Conservation (phyloP, 2,113 vertebrate species). For the Nipponia nippon region DNA sequence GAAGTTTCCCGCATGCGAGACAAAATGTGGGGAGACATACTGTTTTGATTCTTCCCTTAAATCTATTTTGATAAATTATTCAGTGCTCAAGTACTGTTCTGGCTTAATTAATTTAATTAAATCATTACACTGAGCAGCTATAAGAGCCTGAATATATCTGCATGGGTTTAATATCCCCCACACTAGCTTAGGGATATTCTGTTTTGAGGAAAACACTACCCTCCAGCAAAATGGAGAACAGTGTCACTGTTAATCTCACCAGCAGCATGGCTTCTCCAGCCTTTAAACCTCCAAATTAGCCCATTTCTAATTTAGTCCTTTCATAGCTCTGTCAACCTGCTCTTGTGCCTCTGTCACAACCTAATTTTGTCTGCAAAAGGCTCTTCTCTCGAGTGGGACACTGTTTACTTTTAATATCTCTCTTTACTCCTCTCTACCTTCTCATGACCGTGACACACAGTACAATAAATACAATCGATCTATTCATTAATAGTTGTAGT, state of each 20-base stretch:
- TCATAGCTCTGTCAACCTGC: not conserved
- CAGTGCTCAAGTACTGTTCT: slow-evolving; percentile 30
- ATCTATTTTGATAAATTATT: slow-evolving; percentile 54
- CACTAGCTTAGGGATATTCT: not conserved
- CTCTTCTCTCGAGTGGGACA: not conserved
- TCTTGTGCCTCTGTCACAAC: not conserved
- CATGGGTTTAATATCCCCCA: not conserved
- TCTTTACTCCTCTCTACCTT: not conserved
- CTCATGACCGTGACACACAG: not conserved
- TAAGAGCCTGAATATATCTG: slow-evolving; percentile 41
- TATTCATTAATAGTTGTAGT: not conserved
- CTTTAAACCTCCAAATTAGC: not conserved
- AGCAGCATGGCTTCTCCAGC: not conserved
- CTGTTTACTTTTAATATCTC: not conserved
- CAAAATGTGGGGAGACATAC: not conserved
- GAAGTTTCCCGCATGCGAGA: not conserved
- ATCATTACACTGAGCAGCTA: slow-evolving; percentile 31
- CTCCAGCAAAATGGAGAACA: not conserved
- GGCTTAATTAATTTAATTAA: slow-evolving; percentile 60
- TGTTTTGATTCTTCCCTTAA: slow-evolving; percentile 5
- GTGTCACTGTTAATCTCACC: not conserved
- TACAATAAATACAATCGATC: not conserved
- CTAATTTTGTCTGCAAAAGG: not conserved
- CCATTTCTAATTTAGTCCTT: not conserved
- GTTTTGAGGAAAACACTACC: slow-evolving; percentile 17